phyloP scores from a whole-genome alignment of 2,888 invertebrate genomes.

The Tenthredo distinguenda region DNA sequence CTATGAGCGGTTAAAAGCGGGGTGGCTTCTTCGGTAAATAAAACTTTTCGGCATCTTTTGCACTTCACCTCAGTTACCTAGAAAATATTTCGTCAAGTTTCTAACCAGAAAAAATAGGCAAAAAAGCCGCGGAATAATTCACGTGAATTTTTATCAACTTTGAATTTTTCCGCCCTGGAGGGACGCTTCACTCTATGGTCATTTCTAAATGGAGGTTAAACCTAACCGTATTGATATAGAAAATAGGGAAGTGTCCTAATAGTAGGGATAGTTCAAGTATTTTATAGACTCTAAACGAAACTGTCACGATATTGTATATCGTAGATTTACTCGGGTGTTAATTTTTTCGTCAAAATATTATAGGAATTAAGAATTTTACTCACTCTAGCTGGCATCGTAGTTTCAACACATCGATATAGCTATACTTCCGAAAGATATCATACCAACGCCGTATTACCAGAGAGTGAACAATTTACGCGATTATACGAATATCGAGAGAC shows the following conservation, averaged over 20 bases:
- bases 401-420: slow-evolving; percentile 45
- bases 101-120: not conserved
- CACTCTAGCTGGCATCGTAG: slow-evolving; percentile 53
- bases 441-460: not conserved
- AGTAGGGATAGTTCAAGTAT: not conserved
- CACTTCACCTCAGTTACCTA: slow-evolving; percentile 68
- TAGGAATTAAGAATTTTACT: slow-evolving; percentile 5
- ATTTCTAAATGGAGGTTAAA: slow-evolving; percentile 36
- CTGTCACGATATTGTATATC: not conserved
- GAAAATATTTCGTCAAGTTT: not conserved
- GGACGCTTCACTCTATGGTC: slow-evolving; percentile 22
- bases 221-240: slow-evolving; percentile 39
- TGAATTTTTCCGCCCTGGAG: slow-evolving; percentile 31
- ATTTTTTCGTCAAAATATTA: not conserved
- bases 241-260: not conserved
- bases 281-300: not conserved
- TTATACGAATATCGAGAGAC: not conserved
- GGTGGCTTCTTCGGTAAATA: slow-evolving; percentile 66
- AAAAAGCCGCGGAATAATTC: not conserved
- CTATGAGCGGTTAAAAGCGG: slow-evolving; percentile 65
- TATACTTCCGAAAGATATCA: not conserved
- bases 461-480: slow-evolving; percentile 24
- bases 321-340: not conserved
- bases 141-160: not conserved
- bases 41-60: slow-evolving; percentile 63